A percentile compares a stretch with the other conserved stretches of the same genome.
These are phyloP conservation scores for Tuta absoluta DNA, from an alignment of 2,888 invertebrate genomes.

Conservation along the genomic window DNA sequence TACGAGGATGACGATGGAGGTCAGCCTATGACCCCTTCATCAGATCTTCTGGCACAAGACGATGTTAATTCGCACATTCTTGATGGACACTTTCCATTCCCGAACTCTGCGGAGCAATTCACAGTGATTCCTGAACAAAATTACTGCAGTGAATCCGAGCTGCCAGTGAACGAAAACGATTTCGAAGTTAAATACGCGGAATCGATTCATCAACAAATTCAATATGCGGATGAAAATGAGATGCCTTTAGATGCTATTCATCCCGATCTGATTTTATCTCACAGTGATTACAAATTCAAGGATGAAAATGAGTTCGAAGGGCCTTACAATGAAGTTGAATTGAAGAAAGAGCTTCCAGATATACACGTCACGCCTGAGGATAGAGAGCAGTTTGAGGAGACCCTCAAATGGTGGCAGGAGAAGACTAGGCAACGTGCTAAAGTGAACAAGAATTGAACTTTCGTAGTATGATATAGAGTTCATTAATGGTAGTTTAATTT, in stretches of 20 bases:
- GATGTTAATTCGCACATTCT: constrained; percentile 75
- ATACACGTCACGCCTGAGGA: constrained; percentile 76
- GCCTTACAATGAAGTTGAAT: constrained; percentile 71
- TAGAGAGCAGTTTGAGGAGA: constrained; percentile 75
- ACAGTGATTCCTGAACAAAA: constrained; percentile 75
- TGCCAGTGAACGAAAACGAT: constrained; percentile 63
- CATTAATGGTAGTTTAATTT: constrained; percentile 40
- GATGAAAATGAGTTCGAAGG: constrained; percentile 66
- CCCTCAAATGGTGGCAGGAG: constrained; percentile 78
- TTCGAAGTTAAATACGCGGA: constrained; percentile 77
- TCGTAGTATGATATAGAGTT: constrained; percentile 6
- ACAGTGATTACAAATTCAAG: constrained; percentile 63
- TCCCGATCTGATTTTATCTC: constrained; percentile 58
- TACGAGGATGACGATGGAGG: constrained; percentile 84
- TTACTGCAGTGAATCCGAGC: constrained; percentile 68
- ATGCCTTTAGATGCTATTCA: constrained; percentile 59
- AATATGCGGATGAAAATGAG: constrained; percentile 50
- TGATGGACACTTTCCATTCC: constrained; percentile 76
- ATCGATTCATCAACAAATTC: constrained; percentile 62
- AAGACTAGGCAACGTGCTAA: constrained; percentile 65
- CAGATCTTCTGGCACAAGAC: constrained; percentile 73
- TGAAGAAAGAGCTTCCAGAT: constrained; percentile 74
- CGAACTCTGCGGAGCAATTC: constrained; percentile 75
- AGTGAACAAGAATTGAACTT: constrained; percentile 39
- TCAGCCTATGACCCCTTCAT: constrained; percentile 78